A percentile compares a stretch with the other conserved stretches of the same genome.
Evolutionary conservation across 2,113 vertebrate genomes (phyloP).

Genomic region (Laticauda laticaudata): DNA sequence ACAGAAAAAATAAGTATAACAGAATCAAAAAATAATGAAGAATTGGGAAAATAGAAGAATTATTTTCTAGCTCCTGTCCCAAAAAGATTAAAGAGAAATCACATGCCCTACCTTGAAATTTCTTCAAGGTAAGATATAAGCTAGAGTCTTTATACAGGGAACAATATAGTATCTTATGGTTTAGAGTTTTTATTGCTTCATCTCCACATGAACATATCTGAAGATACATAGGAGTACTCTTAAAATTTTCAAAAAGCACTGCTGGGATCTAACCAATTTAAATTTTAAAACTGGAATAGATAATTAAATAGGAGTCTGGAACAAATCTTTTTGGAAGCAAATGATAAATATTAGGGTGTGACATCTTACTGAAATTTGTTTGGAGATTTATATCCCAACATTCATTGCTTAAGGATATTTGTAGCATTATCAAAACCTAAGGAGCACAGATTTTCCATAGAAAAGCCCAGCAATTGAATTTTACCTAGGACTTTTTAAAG

Average conservation of each 20-base stretch:
- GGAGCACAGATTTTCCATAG: background rate
- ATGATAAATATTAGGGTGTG: background rate
- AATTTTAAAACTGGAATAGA: background rate
- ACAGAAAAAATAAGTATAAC: background rate
- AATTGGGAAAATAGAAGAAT: background rate
- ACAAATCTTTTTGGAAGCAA: background rate
- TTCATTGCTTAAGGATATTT: no score
- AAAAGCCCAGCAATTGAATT: background rate
- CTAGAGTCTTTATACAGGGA: background rate
- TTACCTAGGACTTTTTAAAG: background rate
- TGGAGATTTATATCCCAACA: background rate
- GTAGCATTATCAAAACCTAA: background rate
- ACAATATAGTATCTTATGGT: background rate
- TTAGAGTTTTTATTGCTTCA: background rate
- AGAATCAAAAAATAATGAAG: background rate
- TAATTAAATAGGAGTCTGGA: background rate
- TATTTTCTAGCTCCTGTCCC: background rate
- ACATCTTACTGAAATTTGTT: background rate
- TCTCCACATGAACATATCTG: background rate
- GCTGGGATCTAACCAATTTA: background rate
- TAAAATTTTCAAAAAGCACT: background rate
- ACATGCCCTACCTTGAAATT: background rate
- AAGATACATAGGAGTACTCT: background rate
- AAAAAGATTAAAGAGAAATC: background rate
- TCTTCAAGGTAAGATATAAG: background rate